Evolutionary conservation across 2,797 vertebrate genomes (phyloP), one percentile per base, ranked within the genome.

Genomic region (Tympanoctomys barrerae): DNA sequence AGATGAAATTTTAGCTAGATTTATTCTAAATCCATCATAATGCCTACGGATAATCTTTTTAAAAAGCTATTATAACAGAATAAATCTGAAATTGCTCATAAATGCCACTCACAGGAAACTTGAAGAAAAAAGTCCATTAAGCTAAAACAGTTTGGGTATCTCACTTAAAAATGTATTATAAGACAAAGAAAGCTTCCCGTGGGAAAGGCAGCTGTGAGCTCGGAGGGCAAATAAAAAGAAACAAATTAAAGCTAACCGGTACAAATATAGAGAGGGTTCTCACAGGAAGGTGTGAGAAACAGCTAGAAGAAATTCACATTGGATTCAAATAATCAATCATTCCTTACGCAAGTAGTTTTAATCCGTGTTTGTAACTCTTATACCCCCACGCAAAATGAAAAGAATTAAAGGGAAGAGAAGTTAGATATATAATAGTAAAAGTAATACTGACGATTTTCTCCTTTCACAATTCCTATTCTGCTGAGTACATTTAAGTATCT

Each of bases 1-100:
- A 93, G 95, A 96, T 80, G 59, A 70, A 93, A 70, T 96, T 96
- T 93, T 91, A 96, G 85, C 79, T 94, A 96, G 90, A 80, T 97
- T 97, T 97, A 96, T 97, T 98, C 93, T 97, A 89, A 98, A 97
- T 80, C 83, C 80, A 95, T 94, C 84, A 81, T 70, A 97, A 97
- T 96, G 85, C 77, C 89, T 95, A 94, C 91, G 71, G 94, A 95
- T 97, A 97, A 97, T 97, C 94, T 97, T 96, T 97, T 97, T 49
- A 62, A 98, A 97, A 97, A 97, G 89, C 84, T 92, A 95, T 96
- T 97, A 96, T 92, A 92, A 93, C 26, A 68, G 70, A 94, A 95
- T 97, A 97, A 97, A 96, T 96, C 92, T 96, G 62, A 97, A 97
- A 98, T 95, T 96, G 91, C 91, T 96, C 54, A 81, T 97, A 97